Conservation (phyloP, 2,113 vertebrate genomes). For the Eonycteris spelaea region DNA sequence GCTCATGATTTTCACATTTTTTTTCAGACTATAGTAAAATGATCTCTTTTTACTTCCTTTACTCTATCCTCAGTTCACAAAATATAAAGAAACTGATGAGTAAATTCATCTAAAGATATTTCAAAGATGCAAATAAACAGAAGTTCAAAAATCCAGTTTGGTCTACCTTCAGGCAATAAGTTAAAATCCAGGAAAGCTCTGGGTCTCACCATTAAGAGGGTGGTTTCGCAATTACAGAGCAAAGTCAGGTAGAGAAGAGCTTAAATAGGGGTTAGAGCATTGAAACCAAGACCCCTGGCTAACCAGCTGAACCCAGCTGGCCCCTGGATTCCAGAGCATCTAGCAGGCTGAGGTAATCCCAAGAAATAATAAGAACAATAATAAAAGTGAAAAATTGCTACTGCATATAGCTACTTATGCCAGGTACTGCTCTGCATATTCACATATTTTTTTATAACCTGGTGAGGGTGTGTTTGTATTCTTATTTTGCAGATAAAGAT, state of each 20-base stretch:
- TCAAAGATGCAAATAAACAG: background rate
- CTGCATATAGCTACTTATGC: no score
- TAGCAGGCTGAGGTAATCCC: background rate
- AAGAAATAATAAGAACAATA: background rate
- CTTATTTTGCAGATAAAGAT: background rate
- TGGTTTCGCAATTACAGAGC: background rate
- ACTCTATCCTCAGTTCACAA: background rate
- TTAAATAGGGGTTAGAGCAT: background rate
- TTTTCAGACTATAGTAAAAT: background rate
- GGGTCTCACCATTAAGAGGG: background rate
- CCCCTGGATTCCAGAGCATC: background rate
- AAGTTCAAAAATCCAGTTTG: background rate
- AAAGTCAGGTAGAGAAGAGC: background rate
- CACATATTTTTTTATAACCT: background rate
- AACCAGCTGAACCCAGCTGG: background rate
- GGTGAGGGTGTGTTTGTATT: background rate
- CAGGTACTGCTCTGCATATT: accelerated
- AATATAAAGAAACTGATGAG: background rate
- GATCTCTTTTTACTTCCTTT: background rate
- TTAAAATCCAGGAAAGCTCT: background rate
- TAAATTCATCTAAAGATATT: background rate
- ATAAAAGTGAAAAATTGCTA: background rate
- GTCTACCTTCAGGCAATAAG: background rate
- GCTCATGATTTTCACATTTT: background rate
- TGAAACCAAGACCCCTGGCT: background rate